These are phyloP conservation scores for Eulithis testata DNA, from an alignment of 2,888 invertebrate genomes.

Conservation along the genomic window DNA sequence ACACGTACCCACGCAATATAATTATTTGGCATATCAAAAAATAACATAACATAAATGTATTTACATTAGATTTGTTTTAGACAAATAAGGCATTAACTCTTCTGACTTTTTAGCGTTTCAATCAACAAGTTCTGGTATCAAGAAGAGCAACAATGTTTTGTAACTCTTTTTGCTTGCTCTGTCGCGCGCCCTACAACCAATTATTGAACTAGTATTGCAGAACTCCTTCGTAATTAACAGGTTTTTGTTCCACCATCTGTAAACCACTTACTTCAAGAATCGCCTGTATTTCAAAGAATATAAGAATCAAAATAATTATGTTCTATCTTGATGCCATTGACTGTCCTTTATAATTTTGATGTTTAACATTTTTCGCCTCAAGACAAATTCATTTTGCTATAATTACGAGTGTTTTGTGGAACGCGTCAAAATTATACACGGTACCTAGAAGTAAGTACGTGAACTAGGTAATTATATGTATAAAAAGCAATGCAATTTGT, in stretches of 20 bases:
- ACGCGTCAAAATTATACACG: background rate
- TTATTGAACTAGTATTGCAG: conserved; percentile 74
- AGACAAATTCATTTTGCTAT: conserved; percentile 18
- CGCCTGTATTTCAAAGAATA: conserved; percentile 21
- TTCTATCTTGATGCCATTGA: background rate
- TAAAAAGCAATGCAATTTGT: too few relatives aligned
- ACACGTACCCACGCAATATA: too few relatives aligned
- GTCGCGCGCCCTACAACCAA: conserved; percentile 69
- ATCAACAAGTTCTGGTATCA: conserved; percentile 59
- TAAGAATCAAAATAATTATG: conserved; percentile 35
- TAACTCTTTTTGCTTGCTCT: conserved; percentile 59
- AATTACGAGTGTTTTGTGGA: conserved; percentile 10
- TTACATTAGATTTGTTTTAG: too few relatives aligned
- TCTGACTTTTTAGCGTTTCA: conserved; percentile 36
- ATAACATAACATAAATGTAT: too few relatives aligned
- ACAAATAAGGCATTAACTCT: conserved; percentile 2
- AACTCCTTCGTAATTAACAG: conserved; percentile 71
- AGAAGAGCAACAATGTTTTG: conserved; percentile 55
- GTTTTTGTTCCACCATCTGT: conserved; percentile 67
- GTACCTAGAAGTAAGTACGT: background rate
- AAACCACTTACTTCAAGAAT: conserved; percentile 26
- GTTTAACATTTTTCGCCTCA: conserved; percentile 41
- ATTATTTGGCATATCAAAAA: too few relatives aligned
- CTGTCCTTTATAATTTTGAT: conserved; percentile 58
- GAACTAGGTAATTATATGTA: too few relatives aligned